Percentiles rank a stretch among this genome's conserved stretches.
These are phyloP conservation scores for Drosophila nigricruria DNA, from an alignment of 2,888 invertebrate species.

Conservation along the genomic window DNA sequence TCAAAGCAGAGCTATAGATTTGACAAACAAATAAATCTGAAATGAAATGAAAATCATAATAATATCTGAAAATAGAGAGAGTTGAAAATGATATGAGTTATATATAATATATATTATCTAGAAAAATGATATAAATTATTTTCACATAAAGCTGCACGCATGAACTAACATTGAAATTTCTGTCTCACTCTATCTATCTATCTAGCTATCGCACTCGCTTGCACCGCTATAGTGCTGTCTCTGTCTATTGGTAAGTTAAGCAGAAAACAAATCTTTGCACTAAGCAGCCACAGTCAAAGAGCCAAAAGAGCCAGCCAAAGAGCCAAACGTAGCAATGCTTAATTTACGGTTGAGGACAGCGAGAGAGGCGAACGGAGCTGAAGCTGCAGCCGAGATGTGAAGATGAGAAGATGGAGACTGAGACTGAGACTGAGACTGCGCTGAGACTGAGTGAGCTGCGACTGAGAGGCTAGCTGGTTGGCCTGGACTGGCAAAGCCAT, in stretches of 20 bases:
- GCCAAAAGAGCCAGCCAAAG: conserved; percentile 21
- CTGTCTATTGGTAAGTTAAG: conserved; percentile 8
- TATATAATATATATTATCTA: background rate
- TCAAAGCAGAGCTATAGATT: too few species aligned
- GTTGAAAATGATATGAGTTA: background rate
- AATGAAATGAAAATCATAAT: background rate
- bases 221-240: background rate
- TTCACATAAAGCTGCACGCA: background rate
- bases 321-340: conserved; percentile 53
- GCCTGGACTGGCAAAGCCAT: conserved; percentile 69
- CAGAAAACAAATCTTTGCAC: conserved; percentile 67
- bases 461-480: conserved; percentile 12
- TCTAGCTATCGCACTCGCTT: background rate
- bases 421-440: background rate
- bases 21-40: background rate
- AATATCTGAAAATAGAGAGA: background rate
- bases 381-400: conserved; percentile 9
- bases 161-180: too few species aligned
- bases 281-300: conserved; percentile 56
- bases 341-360: conserved; percentile 52
- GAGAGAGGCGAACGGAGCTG: conserved; percentile 10
- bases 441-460: background rate
- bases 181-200: background rate
- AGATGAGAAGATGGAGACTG: background rate
- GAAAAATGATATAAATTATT: background rate